These are phyloP conservation scores for Crotophaga sulcirostris DNA, from an alignment of 2,113 vertebrate species.

Conservation along the genomic window DNA sequence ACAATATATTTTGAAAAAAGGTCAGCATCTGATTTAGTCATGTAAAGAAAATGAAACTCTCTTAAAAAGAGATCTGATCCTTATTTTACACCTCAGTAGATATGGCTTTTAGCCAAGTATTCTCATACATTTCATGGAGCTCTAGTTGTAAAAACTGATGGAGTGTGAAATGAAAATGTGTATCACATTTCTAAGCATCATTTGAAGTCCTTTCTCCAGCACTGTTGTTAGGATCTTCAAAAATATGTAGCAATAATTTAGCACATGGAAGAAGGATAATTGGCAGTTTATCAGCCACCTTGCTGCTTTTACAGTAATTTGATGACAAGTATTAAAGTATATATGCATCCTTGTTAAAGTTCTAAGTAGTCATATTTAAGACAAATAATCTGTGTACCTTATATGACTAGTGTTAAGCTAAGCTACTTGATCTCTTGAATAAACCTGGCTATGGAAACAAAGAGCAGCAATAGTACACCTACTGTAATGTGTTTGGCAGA, in stretches of 20 bases:
- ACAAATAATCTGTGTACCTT: neutral
- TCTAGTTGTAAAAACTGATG: constrained; percentile 85
- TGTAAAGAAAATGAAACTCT: constrained; percentile 61
- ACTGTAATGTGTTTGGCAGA: neutral
- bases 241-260: constrained; percentile 66
- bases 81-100: constrained; percentile 74
- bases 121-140: constrained; percentile 75
- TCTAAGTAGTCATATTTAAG: neutral
- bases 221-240: constrained; percentile 69
- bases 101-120: constrained; percentile 74
- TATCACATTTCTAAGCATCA: constrained; percentile 87
- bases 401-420: neutral
- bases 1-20: neutral
- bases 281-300: constrained; percentile 67
- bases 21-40: constrained; percentile 45
- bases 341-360: neutral
- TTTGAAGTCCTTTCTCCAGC: constrained; percentile 80
- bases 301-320: constrained; percentile 41
- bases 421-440: neutral
- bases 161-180: constrained; percentile 91
- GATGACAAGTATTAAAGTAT: constrained; percentile 32
- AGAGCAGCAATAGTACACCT: neutral
- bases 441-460: neutral
- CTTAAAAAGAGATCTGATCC: constrained; percentile 61
- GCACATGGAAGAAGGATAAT: constrained; percentile 67